Percentiles rank a stretch among this genome's conserved stretches.
These are phyloP conservation scores for Thamnophis sirtalis DNA, from an alignment of 2,113 vertebrate genomes.

Conservation along the genomic window DNA sequence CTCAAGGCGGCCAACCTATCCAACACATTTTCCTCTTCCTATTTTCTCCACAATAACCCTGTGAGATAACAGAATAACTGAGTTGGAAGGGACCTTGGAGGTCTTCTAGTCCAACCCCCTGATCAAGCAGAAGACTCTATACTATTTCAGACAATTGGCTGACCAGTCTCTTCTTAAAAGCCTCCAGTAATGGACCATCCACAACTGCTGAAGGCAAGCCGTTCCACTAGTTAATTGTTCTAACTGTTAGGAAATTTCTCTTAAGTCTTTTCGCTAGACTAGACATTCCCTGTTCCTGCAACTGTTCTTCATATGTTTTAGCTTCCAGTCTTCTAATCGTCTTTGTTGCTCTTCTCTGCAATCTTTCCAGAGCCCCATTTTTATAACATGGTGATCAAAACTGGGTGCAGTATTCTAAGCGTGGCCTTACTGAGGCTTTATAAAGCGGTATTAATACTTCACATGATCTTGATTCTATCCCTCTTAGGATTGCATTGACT, in stretches of 20 bases:
- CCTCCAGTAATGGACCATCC: not conserved
- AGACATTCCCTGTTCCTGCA: not conserved
- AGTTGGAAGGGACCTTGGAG: not conserved
- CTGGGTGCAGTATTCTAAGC: not conserved
- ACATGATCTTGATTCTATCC: not conserved
- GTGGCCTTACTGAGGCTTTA: not conserved
- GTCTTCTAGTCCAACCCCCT: not conserved
- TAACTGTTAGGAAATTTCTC: not conserved
- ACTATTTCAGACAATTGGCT: not conserved
- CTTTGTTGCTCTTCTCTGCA: not conserved
- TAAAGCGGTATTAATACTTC: not conserved
- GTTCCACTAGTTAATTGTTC: not conserved
- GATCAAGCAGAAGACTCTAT: not conserved
- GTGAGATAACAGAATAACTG: not conserved
- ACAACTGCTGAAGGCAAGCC: not conserved
- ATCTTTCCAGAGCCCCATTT: not conserved
- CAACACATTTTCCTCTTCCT: not conserved
- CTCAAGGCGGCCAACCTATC: not conserved
- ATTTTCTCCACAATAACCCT: not conserved
- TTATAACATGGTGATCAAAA: not conserved
- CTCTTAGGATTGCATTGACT: not conserved
- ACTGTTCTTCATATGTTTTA: not conserved
- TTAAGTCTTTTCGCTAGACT: not conserved
- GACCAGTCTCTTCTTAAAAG: not conserved
- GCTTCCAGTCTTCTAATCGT: not conserved